These are phyloP conservation scores for Pseudobourletiella spinata DNA, from an alignment of 1,140 invertebrate genomes.

Conservation along the genomic window DNA sequence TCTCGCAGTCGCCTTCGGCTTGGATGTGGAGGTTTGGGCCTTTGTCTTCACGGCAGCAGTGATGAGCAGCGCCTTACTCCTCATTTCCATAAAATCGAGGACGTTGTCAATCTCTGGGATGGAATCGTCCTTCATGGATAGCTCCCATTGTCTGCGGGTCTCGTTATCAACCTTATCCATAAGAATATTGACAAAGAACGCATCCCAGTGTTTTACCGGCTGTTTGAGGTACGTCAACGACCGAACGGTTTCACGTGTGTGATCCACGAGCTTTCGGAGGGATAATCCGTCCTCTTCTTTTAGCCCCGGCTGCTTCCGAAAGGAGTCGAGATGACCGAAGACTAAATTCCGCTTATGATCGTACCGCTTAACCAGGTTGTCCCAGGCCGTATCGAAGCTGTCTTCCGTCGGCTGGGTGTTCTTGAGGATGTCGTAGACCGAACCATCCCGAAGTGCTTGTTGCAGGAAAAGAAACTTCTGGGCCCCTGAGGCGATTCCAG, in stretches of 20 bases:
- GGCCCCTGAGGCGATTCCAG: background rate
- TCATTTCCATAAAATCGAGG: slow-evolving; percentile 1
- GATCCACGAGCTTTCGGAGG: slow-evolving; percentile 8
- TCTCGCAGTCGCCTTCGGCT: background rate
- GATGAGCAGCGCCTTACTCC: background rate
- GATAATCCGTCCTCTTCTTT: background rate
- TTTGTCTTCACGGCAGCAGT: background rate
- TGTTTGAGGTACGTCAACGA: background rate
- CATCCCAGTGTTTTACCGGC: slow-evolving; percentile 10
- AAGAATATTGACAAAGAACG: slow-evolving; percentile 8
- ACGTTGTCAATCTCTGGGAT: background rate
- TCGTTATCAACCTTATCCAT: slow-evolving; percentile 16
- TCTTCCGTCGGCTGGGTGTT: background rate
- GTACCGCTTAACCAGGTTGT: background rate
- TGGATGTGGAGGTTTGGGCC: background rate
- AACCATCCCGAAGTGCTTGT: background rate
- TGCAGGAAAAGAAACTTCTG: background rate
- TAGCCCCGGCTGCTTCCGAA: background rate
- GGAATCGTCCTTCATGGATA: background rate
- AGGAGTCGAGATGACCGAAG: background rate
- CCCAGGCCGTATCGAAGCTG: background rate
- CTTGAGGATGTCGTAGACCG: background rate
- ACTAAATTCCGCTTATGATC: background rate
- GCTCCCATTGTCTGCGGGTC: slow-evolving; percentile 2
- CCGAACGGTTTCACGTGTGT: slow-evolving; percentile 8